Evolutionary conservation across 2,113 vertebrate species (phyloP), one percentile per base, ranked within the genome.

Genomic region (Scartelaos histophorus): DNA sequence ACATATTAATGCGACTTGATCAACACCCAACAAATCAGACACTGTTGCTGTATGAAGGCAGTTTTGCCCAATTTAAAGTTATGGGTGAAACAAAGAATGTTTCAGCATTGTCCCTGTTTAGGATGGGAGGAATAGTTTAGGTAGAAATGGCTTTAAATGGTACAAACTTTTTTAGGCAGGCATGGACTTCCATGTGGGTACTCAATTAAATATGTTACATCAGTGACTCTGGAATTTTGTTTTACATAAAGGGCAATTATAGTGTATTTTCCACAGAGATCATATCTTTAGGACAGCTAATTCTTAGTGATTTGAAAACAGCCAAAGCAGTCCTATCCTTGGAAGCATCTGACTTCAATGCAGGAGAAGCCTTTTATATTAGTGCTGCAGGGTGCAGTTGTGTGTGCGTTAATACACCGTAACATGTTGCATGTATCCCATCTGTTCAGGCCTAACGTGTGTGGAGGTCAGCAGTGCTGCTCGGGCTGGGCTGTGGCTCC

Each of bases 401-500:
- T 74, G 19, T 47, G 60, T 79, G 35, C 69, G 73, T 85, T 78
- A 67, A 70, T 60, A 78, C 38, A 69, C 22, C 34, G 10, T 73
- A 54, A 21, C 73, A 67, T 82, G 72, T 79, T 70, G 61, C 64
- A 12, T 79, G 69, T 66, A 0, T 73, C 79, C 57, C 74, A 64
- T 87, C 78, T 79, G 66, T 79, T 76, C 90, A 98, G 97, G 90
- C 94, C 96, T 58, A 97, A 98, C 11, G 95, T 97, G 81, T 98
- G 97, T 64, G 95, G 96, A 89, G 94, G 96, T 91, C 95, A 95
- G 73, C 95, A 96, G 81, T 98, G 97, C 90, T 98, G 97, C 92
- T 95, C 95, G 3, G 97, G 97, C 65, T 98, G 97, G 97, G 95
- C 95, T 12, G 88, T 94, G 0, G 95, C 95, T 70, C 94, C 95